phyloP scores from a whole-genome alignment of 2,888 invertebrate genomes.

The Alviniconcha strummeri region DNA sequence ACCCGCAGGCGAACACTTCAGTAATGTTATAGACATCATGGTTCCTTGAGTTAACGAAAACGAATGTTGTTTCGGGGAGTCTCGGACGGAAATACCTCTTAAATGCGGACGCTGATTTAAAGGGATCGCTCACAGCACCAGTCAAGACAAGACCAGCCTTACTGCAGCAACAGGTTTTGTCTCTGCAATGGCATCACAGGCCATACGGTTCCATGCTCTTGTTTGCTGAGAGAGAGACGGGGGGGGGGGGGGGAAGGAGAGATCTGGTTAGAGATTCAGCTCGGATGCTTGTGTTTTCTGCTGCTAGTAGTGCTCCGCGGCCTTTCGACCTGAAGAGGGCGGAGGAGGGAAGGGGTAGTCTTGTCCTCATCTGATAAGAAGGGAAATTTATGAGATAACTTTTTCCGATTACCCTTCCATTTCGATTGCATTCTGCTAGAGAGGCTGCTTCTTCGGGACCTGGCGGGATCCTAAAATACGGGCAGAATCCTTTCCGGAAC shows the following conservation, averaged over 20 bases:
- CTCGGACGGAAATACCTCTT: background rate
- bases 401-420: slow-evolving; percentile 23
- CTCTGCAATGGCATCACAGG: no score
- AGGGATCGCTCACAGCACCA: background rate
- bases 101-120: background rate
- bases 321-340: background rate
- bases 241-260: background rate
- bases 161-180: no score
- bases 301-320: background rate
- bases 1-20: no score
- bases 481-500: background rate
- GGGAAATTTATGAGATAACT: slow-evolving; percentile 31
- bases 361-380: slow-evolving; percentile 33
- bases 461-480: background rate
- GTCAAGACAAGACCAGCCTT: background rate
- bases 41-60: no score
- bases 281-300: background rate
- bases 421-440: slow-evolving; percentile 15
- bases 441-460: background rate
- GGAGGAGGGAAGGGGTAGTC: background rate
- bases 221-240: background rate
- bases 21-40: no score
- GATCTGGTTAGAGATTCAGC: background rate
- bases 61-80: no score
- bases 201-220: background rate